phyloP scores from a whole-genome alignment of 2,113 vertebrate genomes.

The Osmerus mordax region DNA sequence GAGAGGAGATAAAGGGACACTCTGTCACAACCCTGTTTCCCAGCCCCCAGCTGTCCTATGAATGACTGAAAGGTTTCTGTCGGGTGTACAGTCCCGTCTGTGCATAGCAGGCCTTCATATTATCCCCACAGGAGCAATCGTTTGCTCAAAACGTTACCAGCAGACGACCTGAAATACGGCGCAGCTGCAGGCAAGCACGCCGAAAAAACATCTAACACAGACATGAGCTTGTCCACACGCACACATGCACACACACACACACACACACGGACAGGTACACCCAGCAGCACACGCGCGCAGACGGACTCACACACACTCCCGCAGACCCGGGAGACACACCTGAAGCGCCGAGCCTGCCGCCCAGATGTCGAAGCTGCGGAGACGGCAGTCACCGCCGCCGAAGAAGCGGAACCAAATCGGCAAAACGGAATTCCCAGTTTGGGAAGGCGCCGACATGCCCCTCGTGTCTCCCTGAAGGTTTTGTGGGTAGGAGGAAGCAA shows the following conservation, averaged over 20 bases:
- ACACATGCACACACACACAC: neutral
- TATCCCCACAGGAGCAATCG: conserved; percentile 34
- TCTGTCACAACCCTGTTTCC: conserved; percentile 32
- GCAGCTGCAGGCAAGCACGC: conserved; percentile 30
- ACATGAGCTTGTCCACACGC: conserved; percentile 13
- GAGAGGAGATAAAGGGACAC: conserved; percentile 36
- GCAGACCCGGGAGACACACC: neutral
- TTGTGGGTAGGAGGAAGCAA: conserved; percentile 55
- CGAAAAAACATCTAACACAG: conserved; percentile 15
- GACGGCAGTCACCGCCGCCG: neutral
- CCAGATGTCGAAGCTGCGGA: neutral
- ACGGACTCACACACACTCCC: neutral
- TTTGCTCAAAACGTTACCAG: conserved; percentile 18
- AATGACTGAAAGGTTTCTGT: conserved; percentile 28
- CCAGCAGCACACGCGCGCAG: neutral
- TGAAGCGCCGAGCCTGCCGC: neutral
- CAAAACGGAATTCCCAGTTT: conserved; percentile 34
- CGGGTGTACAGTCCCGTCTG: conserved; percentile 29
- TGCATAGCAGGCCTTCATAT: conserved; percentile 28
- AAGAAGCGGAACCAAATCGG: conserved; percentile 41
- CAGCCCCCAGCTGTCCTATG: conserved; percentile 45
- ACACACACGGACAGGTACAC: neutral
- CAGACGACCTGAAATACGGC: conserved; percentile 35
- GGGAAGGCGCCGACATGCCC: conserved; percentile 42
- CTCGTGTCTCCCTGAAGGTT: conserved; percentile 52